Evolutionary conservation across 2,888 invertebrate species (phyloP), one percentile per base, ranked within the genome.

Genomic region (Leucoma salicis): DNA sequence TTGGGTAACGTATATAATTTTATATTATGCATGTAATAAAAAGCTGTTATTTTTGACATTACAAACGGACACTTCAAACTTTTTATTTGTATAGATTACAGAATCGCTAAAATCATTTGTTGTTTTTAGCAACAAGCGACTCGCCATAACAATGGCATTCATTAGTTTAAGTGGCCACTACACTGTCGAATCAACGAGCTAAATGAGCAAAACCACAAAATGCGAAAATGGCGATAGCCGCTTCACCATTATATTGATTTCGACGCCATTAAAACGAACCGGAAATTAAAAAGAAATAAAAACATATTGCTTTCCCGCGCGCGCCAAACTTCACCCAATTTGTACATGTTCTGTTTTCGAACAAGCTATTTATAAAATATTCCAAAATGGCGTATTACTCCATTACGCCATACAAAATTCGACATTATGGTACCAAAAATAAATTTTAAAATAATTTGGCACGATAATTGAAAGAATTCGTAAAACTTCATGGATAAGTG

Each of bases 271-370:
- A 86, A 83, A 84, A 74, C 82, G 78, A 78, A 84, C 86, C 86
- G 86, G 87, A 86, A 87, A 87, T 86, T 87, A 86, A 87, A 87
- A 86, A 87, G 85, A 83, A 86, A 86, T 86, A 86, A 87, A 87
- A 87, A 86, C 81, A 85, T 85, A 86, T 85, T 84, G 86, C 86
- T 80, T 86, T 83, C 86, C 86, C 83, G 85, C 80, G 85, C 82
- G 74, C 77, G 74, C 78, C 80, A 70, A 78, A 85, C 81, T 86
- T 86, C 78, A 76, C 76, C 83, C 86, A 87, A 86, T 86, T 87
- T 86, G 86, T 86, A 78, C 78, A 71, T 78, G 78, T 82, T 83
- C 78, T 68, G 73, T 82, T 82, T 83, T 80, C 70, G 78, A 85
- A 80, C 78, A 73, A 72, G 53, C 73, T 67, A 52, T 57, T 70